Evolutionary conservation across 2,797 vertebrate species (phyloP).

Genomic region (Adrianichthys oophorus): DNA sequence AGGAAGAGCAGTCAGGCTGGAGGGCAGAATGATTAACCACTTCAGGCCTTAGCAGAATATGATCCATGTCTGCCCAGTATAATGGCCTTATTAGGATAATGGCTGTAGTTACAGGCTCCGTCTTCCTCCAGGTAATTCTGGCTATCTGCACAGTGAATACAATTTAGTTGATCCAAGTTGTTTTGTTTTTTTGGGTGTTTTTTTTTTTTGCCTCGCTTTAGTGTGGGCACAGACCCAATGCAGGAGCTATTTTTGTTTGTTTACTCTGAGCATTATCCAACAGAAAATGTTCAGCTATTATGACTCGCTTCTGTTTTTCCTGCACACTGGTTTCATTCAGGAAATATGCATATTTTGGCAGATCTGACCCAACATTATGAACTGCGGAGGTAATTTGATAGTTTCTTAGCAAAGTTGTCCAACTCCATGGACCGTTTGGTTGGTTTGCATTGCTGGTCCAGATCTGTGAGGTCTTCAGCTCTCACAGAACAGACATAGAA

Average conservation of each 20-base stretch:
- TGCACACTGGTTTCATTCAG: conserved; percentile 47
- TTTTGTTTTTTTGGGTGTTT: conserved; percentile 6
- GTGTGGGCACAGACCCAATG: conserved; percentile 20
- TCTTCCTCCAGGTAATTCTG: conserved; percentile 61
- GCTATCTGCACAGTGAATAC: conserved; percentile 39
- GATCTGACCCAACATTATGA: conserved; percentile 33
- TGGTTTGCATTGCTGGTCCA: no score
- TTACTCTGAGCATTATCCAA: conserved; percentile 40
- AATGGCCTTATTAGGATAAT: conserved; percentile 79
- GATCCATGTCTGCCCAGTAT: conserved; percentile 49
- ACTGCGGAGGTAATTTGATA: conserved; percentile 32
- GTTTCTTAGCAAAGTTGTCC: conserved; percentile 20
- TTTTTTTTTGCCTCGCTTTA: conserved; percentile 14
- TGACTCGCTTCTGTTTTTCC: conserved; percentile 2
- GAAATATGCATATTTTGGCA: conserved; percentile 51
- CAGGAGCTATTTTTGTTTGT: conserved; percentile 58
- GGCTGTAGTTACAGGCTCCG: conserved; percentile 61
- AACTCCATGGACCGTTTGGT: conserved; percentile 25
- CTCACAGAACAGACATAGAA: conserved; percentile 1
- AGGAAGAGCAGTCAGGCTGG: conserved; percentile 35
- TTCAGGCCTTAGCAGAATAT: conserved; percentile 45
- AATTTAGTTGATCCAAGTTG: conserved; percentile 58
- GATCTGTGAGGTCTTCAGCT: conserved; percentile 11
- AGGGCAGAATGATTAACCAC: conserved; percentile 65
- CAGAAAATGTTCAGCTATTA: conserved; percentile 48